A percentile compares a stretch with the other conserved stretches of the same genome.
These are phyloP conservation scores for rat (Rattus norvegicus) DNA, from an alignment of 2,113 vertebrate genomes.

Conservation along the genomic window GRCr8 NC_086039.1:153840001-153840500, in stretches of 20 bases:
- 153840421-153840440: background rate
- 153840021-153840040: background rate
- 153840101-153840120: background rate
- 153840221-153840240: background rate
- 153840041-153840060: background rate
- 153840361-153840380: background rate
- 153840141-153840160: conserved; percentile 23
- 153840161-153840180: background rate
- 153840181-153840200: background rate
- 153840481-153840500: background rate
- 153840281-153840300: background rate
- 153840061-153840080: background rate
- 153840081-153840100: background rate
- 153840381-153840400: background rate
- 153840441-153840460: background rate
- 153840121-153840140: background rate
- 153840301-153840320: background rate
- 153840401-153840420: background rate
- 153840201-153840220: background rate
- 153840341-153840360: background rate
- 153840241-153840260: background rate
- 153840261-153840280: background rate
- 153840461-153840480: background rate
- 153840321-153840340: background rate
- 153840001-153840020: background rate